phyloP scores from a whole-genome alignment of 1,140 invertebrate species.

The Sarcophaga peregrina region DNA sequence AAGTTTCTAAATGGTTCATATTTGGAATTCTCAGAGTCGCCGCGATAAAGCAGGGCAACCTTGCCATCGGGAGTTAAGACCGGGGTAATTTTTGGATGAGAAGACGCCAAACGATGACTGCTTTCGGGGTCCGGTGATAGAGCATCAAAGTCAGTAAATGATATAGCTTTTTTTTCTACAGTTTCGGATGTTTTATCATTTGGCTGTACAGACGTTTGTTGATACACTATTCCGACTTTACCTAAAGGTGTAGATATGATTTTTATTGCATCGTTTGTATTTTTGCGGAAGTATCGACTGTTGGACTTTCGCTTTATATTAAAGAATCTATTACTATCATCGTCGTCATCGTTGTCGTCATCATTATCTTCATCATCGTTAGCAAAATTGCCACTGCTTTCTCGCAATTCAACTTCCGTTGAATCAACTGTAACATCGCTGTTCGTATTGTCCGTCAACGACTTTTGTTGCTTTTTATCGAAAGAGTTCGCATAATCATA shows the following conservation, averaged over 20 bases:
- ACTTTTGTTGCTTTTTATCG: constrained; percentile 48
- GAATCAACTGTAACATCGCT: constrained; percentile 48
- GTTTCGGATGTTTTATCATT: constrained; percentile 47
- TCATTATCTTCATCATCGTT: constrained; percentile 57
- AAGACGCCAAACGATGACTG: constrained; percentile 66
- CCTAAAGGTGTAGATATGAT: constrained; percentile 64
- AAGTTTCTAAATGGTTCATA: constrained; percentile 65
- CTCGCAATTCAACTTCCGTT: constrained; percentile 55
- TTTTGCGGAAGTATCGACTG: constrained; percentile 63
- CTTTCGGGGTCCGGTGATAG: constrained; percentile 65
- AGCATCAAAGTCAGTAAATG: constrained; percentile 63
- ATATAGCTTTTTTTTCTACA: constrained; percentile 55
- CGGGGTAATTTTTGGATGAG: constrained; percentile 66
- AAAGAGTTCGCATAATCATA: constrained; percentile 45
- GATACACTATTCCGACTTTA: constrained; percentile 65
- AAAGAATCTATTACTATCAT: constrained; percentile 57
- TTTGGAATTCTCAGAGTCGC: constrained; percentile 65
- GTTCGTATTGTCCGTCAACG: constrained; percentile 38
- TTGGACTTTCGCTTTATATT: constrained; percentile 52
- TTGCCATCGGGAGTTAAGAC: constrained; percentile 67
- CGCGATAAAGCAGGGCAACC: constrained; percentile 66
- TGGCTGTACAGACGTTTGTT: constrained; percentile 57
- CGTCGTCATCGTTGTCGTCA: constrained; percentile 46
- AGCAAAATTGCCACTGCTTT: constrained; percentile 66
- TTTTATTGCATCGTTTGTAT: constrained; percentile 65